These are phyloP conservation scores for Alligator sinensis DNA, from an alignment of 2,113 vertebrate species.

Conservation along the genomic window DNA sequence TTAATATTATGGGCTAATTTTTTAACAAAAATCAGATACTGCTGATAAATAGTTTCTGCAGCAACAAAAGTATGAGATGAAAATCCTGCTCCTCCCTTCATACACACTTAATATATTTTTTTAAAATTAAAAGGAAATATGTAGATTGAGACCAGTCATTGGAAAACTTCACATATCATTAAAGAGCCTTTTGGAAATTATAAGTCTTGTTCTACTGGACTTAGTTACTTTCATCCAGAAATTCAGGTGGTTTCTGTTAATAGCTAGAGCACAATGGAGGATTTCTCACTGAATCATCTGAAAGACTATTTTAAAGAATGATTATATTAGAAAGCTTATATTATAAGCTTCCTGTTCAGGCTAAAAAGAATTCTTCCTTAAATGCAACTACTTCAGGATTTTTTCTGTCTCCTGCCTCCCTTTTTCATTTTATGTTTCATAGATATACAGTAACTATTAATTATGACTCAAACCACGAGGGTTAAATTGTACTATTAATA, in stretches of 20 bases:
- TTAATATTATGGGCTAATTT: neutral
- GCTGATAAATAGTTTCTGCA: neutral
- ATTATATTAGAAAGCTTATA: slow-evolving; percentile 49
- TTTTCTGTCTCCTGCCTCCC: neutral
- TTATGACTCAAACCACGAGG: slow-evolving; percentile 58
- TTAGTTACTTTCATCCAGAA: slow-evolving; percentile 17
- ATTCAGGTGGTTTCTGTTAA: slow-evolving; percentile 56
- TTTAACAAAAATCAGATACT: neutral
- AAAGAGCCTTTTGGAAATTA: slow-evolving; percentile 35
- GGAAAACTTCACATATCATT: neutral
- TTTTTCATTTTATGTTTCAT: slow-evolving; percentile 53
- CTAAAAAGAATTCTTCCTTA: slow-evolving; percentile 60
- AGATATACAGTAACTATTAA: slow-evolving; percentile 63
- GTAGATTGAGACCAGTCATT: neutral
- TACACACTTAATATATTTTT: neutral
- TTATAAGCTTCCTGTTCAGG: slow-evolving; percentile 52
- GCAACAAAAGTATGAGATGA: neutral
- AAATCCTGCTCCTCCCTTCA: neutral
- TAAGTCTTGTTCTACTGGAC: slow-evolving; percentile 35
- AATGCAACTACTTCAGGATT: slow-evolving; percentile 18
- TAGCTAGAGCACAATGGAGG: slow-evolving; percentile 21
- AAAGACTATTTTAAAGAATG: slow-evolving; percentile 65
- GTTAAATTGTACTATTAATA: slow-evolving; percentile 66
- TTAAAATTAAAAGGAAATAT: neutral
- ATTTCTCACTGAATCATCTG: slow-evolving; percentile 53